Percentiles rank a stretch among this genome's conserved stretches.
Evolutionary conservation across 2,113 vertebrate genomes (phyloP).

Genomic region (Eurypyga helias): DNA sequence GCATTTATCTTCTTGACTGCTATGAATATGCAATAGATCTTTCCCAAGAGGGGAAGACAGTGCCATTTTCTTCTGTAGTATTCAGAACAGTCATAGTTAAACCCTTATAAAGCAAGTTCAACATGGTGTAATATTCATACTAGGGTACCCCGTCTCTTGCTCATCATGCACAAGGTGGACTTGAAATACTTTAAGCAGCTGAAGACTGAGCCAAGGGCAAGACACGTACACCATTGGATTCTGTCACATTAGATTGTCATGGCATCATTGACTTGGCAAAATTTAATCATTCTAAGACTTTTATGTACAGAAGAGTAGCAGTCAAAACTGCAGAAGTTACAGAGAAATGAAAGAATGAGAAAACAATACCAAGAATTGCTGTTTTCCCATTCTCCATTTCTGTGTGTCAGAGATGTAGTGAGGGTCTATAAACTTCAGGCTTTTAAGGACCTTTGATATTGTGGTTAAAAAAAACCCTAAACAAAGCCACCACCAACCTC

Average conservation of each 20-base stretch:
- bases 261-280: not conserved
- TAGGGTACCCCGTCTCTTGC: not conserved
- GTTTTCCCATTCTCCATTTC: not conserved
- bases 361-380: not conserved
- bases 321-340: not conserved
- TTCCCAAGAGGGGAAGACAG: not conserved
- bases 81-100: not conserved
- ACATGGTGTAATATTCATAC: not conserved
- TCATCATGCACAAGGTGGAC: not conserved
- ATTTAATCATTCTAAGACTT: not conserved
- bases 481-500: too few species aligned
- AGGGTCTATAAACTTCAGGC: not conserved
- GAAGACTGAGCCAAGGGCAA: not conserved
- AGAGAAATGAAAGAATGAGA: not conserved
- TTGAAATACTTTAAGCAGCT: not conserved
- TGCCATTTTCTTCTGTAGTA: not conserved
- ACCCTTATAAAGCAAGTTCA: not conserved
- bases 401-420: not conserved
- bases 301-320: not conserved
- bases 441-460: not conserved
- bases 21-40: not conserved
- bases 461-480: not conserved
- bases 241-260: not conserved
- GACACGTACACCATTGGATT: not conserved
- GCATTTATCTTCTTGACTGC: not conserved